Base-by-base conservation (phyloP, 2,113 vertebrate genomes). In the Bujurquina vittata region DNA sequence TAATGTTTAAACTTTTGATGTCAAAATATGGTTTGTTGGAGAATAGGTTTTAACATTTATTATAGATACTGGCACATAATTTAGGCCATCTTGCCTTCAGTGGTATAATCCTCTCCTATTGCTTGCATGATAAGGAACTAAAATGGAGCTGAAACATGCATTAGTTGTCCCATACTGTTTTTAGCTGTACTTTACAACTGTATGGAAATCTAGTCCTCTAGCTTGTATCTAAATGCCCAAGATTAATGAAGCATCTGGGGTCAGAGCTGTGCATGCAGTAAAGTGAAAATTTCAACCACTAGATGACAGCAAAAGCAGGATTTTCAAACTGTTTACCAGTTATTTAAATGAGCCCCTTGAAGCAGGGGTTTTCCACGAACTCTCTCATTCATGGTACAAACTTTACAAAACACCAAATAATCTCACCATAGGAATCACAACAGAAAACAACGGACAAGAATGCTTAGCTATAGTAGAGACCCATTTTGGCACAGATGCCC, bases 171-270 rank as follows among this genome's bases (percentile, higher is more conserved):
- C 29, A 22, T 55, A 37, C 31, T 22, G 9, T 74, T 65, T 77
- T 2, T 40, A 15, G n/a, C 35, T 57, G 14, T 3, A 60, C 17
- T 17, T 29, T 43, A 61, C 15, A 20, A 12, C 26, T 78, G 46
- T 1, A 23, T 77, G 7, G 7, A 54, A 33, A 3, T 62, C 43
- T 1, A 67, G 14, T 7, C 29, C n/a, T 23, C 43, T 43, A 52
- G 67, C 26, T 72, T 61, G 12, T 54, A 17, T 63, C 3, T 1
- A 14, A 0, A 0, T 8, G 12, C 29, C 11, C 10, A 3, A 20
- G 7, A 4, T 2, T 77, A 49, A 79, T 35, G 43, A 37, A 75
- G 29, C 17, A 29, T 59, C 58, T 0, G 1, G 35, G 26, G n/a
- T 55, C 11, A 12, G 9, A 40, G 33, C 56, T 43, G 29, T 40